Evolutionary conservation across 2,113 vertebrate species (phyloP), one percentile per base, ranked within the genome.

Genomic region (Brachyhypopomus gauderio): DNA sequence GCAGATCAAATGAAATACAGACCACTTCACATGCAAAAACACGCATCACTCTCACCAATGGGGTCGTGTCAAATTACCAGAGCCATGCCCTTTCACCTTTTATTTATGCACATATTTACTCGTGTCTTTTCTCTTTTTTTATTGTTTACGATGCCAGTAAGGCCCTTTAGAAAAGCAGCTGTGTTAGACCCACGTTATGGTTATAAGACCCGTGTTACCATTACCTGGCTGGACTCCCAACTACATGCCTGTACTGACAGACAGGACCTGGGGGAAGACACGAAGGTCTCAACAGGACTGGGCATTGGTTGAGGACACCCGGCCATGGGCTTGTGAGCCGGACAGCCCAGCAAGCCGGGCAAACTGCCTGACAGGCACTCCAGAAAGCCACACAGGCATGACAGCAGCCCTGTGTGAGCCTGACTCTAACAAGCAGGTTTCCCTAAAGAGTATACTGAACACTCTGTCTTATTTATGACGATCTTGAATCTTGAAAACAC

Each of bases 301-400:
- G 64, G 69, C 19, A 48, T 14, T 34, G 56, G 20, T n/a, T 52
- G 52, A 78, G 52, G 58, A 63, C 36, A 58, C 59, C 25, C 22
- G 20, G 86, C 89, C 89, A 17, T 92, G 90, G 86, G 89, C 91
- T 93, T 94, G 87, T 88, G 90, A 38, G 89, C 92, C 90, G 92
- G 92, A 90, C 91, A 92, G 89, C 85, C 83, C 74, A 85, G 75
- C 77, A 69, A 41, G 77, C 60, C 74, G 72, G 90, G 91, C 92
- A 94, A 88, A 86, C 89, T 87, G 91, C 90, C 82, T 90, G 83
- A 85, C 91, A 84, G 89, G 86, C 91, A 89, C 85, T 92, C 89
- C 92, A 84, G 92, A 90, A 78, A n/a, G n/a, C 48, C 38, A 66
- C 16, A 87, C 88, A 93, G 89, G 87, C 90, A 87, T 88, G 66